Percentiles rank a stretch among this genome's conserved stretches.
Evolutionary conservation across 2,797 vertebrate genomes (phyloP).

Genomic region (Sparus aurata): DNA sequence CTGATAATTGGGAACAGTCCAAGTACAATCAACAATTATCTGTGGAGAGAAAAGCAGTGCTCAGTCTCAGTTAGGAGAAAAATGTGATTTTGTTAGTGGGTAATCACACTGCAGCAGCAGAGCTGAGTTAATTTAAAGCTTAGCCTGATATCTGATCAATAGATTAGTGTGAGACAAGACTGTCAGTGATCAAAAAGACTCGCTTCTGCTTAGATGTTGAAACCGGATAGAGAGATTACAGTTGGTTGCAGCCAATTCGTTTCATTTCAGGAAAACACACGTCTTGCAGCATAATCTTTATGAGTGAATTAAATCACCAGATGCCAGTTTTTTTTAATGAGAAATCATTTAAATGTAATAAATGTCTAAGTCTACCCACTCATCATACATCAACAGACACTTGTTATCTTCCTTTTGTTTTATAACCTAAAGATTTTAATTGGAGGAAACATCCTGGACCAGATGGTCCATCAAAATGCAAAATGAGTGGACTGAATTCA

Average conservation of each 20-base stretch:
- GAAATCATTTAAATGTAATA: not conserved
- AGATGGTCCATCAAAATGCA: constrained; percentile 12
- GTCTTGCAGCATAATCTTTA: not conserved
- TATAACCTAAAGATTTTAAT: constrained; percentile 8
- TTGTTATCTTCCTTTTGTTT: constrained; percentile 2
- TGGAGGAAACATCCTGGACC: not conserved
- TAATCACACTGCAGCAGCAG: constrained; percentile 24
- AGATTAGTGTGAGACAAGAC: constrained; percentile 35
- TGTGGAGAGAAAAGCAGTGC: constrained; percentile 15
- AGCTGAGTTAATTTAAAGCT: constrained; percentile 36
- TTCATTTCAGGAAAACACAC: not conserved
- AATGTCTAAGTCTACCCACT: constrained; percentile 3
- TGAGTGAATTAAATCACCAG: constrained; percentile 2
- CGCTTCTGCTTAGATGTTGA: constrained; percentile 26
- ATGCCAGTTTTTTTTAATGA: constrained; percentile 10
- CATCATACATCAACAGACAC: constrained; percentile 17
- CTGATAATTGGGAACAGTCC: constrained; percentile 54
- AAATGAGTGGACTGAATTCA: not conserved
- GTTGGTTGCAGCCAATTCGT: constrained; percentile 8
- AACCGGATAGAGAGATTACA: constrained; percentile 2
- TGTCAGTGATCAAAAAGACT: not conserved
- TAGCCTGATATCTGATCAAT: constrained; percentile 43
- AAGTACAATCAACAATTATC: constrained; percentile 52
- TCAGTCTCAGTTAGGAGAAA: constrained; percentile 26
- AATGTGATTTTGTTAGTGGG: constrained; percentile 8